Conservation (phyloP, 2,113 vertebrate species). For the Chionomys nivalis region DNA sequence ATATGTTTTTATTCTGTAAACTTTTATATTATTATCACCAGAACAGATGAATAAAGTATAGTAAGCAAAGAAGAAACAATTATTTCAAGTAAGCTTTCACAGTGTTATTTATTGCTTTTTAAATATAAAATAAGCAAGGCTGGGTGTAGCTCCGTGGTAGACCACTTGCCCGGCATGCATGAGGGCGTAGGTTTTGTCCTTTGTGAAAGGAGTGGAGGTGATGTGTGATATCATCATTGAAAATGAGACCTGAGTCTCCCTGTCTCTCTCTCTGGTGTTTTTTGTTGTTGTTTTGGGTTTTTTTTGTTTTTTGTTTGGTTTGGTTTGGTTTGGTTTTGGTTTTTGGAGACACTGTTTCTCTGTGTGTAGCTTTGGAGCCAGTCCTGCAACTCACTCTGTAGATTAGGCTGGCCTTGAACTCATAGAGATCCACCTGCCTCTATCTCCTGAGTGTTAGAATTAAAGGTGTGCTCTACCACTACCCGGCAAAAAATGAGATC, state of each 20-base stretch:
- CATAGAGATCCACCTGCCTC: no score
- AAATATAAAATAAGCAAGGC: not conserved
- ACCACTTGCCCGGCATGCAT: not conserved
- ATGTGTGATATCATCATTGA: not conserved
- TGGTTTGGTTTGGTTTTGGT: no score
- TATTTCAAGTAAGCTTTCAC: not conserved
- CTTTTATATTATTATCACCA: conserved; percentile 21
- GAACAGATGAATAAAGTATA: conserved; percentile 19
- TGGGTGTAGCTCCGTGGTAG: not conserved
- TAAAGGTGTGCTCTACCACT: no score
- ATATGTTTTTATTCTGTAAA: conserved; percentile 27
- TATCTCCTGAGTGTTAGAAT: no score
- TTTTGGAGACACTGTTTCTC: no score
- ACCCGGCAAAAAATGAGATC: not conserved
- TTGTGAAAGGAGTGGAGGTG: no score
- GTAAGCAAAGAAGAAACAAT: not conserved
- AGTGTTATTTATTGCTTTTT: conserved; percentile 23
- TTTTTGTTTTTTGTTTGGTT: no score
- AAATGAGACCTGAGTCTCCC: not conserved
- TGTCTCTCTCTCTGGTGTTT: not conserved
- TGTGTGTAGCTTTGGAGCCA: no score
- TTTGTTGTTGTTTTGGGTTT: no score
- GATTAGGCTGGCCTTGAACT: no score
- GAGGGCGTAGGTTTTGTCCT: not conserved
- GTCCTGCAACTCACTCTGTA: no score